phyloP scores from a whole-genome alignment of 2,113 vertebrate species.

The Syngnathus typhle region DNA sequence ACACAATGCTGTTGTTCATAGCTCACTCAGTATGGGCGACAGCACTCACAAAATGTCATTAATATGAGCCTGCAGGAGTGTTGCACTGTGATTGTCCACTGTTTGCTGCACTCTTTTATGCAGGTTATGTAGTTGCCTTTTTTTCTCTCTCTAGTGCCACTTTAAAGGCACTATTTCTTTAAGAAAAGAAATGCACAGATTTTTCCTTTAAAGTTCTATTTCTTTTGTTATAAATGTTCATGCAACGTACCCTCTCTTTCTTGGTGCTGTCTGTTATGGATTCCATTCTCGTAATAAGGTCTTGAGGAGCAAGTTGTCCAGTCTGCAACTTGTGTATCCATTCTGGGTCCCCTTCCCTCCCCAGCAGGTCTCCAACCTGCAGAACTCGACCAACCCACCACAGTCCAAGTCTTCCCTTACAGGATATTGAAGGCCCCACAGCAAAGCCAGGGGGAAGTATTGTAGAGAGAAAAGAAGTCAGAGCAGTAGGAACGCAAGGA shows the following conservation, averaged over 20 bases:
- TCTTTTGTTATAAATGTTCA: neutral
- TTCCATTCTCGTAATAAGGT: neutral
- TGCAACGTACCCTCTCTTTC: constrained; percentile 24
- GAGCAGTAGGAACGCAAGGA: constrained; percentile 11
- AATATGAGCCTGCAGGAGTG: neutral
- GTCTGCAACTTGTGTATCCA: constrained; percentile 1
- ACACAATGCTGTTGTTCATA: neutral
- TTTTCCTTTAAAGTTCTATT: neutral
- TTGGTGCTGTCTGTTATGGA: neutral
- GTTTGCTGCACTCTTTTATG: neutral
- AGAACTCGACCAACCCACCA: constrained; percentile 60
- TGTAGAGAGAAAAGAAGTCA: constrained; percentile 33
- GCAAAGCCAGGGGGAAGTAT: constrained; percentile 50
- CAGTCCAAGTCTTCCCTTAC: constrained; percentile 42
- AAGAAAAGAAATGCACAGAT: neutral
- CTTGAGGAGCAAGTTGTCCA: neutral
- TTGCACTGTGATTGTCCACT: neutral
- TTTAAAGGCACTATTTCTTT: neutral
- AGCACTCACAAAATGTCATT: neutral
- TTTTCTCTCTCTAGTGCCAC: neutral
- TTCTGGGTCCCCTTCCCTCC: constrained; percentile 21
- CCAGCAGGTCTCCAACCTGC: constrained; percentile 42
- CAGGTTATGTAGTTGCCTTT: neutral
- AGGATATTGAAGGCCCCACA: constrained; percentile 47
- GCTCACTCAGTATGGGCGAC: constrained; percentile 1